Base-by-base conservation (phyloP, 2,888 invertebrate species). In the Argynnis bischoffii region DNA sequence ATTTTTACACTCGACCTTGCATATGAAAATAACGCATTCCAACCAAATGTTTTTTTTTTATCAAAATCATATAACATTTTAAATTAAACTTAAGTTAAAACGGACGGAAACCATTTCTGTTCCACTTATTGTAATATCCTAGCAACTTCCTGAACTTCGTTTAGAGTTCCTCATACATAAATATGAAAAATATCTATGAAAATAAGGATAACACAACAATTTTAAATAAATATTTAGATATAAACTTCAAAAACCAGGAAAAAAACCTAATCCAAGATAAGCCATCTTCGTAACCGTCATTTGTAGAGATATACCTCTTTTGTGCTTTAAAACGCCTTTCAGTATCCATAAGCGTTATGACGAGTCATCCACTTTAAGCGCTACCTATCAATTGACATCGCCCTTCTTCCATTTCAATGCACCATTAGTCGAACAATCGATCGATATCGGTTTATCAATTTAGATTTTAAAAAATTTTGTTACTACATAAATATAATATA, bases 1-100 rank as follows among this genome's bases (percentile, higher is more conserved):
- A 55, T 63, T 63, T 63, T 66, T 31, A 55, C 16, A 26, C 15
- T 13, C 59, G 41, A 54, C 63, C 54, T 66, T 65, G 54, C 16
- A 54, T n/a, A 54, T 48, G 2, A 47, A 16, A 46, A 55, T 50
- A 59, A 59, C 26, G 11, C n/a, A 59, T 59, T 59, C 47, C 57
- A 11, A 8, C n/a, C 26, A 11, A 48, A 26, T 48, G n/a, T 8
- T 48, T 59, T 13, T 59, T 13, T 13, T 26, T 15, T 48, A 59
- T 59, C 31, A 59, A 48, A 48, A 6, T 13, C 6, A 11, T 11
- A 54, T 60, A 53, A 60, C 60, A 35, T 64, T 16, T n/a, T 48
- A 16, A 6, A 31, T 35, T 18, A 8, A 16, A 31, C 48, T 48
- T 31, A 35, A 55, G 18, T 26, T 31, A 31, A 4, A 3, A 16